Conservation (phyloP, 2,888 invertebrate species). For the Pseudoips prasinana region DNA sequence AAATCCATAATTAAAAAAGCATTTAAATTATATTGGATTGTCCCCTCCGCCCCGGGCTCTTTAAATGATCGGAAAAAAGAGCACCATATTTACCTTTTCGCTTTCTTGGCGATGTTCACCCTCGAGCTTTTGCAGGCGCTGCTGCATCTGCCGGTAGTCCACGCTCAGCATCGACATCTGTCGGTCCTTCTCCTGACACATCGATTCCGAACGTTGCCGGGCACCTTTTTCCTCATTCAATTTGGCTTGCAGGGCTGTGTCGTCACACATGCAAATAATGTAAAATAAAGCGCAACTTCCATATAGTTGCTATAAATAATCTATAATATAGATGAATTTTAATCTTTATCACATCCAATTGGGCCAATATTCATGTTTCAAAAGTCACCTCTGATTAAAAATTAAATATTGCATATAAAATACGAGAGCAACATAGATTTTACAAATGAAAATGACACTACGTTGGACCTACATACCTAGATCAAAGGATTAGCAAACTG, state of each 20-base stretch:
- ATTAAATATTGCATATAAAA: too few species aligned
- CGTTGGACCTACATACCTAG: slow-evolving; percentile 23
- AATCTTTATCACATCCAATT: too few species aligned
- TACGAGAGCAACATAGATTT: neutral
- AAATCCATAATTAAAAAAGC: too few species aligned
- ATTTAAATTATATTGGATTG: too few species aligned
- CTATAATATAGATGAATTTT: too few species aligned
- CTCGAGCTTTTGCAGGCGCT: slow-evolving; percentile 93
- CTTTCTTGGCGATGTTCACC: slow-evolving; percentile 95
- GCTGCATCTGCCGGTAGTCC: slow-evolving; percentile 96
- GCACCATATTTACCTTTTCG: slow-evolving; percentile 89
- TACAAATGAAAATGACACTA: slow-evolving; percentile 21
- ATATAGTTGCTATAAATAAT: too few species aligned
- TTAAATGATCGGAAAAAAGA: too few species aligned
- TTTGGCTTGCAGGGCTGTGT: slow-evolving; percentile 92
- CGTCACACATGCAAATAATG: slow-evolving; percentile 15
- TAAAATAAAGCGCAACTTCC: too few species aligned
- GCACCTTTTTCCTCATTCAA: slow-evolving; percentile 94
- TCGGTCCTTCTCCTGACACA: slow-evolving; percentile 95
- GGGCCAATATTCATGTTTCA: too few species aligned
- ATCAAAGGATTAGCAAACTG: slow-evolving; percentile 56
- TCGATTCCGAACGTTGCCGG: slow-evolving; percentile 92
- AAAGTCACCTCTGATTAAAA: too few species aligned
- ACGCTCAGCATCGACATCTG: slow-evolving; percentile 97
- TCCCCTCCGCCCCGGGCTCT: too few species aligned